Conservation (phyloP, 2,797 vertebrate species). For the Hoplostethus atlanticus region DNA sequence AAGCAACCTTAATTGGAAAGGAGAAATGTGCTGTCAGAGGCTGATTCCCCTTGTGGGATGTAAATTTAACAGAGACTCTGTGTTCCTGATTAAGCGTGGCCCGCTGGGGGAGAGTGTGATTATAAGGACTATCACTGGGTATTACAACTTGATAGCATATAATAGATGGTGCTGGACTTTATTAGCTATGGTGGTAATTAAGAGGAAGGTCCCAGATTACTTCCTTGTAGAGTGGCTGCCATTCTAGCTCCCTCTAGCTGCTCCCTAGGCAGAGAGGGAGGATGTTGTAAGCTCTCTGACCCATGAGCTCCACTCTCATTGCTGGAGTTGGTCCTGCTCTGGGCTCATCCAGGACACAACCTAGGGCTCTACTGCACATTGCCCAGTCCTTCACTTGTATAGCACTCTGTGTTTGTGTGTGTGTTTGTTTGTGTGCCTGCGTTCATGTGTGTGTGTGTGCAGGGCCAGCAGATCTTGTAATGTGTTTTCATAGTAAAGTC, state of each 20-base stretch:
- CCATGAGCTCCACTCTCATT: background rate
- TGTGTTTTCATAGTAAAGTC: background rate
- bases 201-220: slow-evolving; percentile 35
- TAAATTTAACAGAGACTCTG: slow-evolving; percentile 56
- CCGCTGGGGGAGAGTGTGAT: slow-evolving; percentile 49
- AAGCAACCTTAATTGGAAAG: slow-evolving; percentile 40
- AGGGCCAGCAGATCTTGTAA: background rate
- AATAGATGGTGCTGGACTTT: slow-evolving; percentile 53
- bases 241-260: slow-evolving; percentile 8
- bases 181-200: slow-evolving; percentile 61
- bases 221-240: slow-evolving; percentile 34
- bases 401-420: background rate
- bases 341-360: background rate
- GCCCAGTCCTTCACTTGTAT: background rate
- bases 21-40: slow-evolving; percentile 33
- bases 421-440: background rate
- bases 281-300: slow-evolving; percentile 16
- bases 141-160: slow-evolving; percentile 50
- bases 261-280: background rate
- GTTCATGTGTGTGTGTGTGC: background rate
- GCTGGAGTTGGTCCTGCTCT: background rate
- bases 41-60: slow-evolving; percentile 50
- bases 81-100: slow-evolving; percentile 49
- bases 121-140: slow-evolving; percentile 51
- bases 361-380: background rate